phyloP scores from a whole-genome alignment of 2,797 vertebrate genomes.

The Anguilla anguilla region DNA sequence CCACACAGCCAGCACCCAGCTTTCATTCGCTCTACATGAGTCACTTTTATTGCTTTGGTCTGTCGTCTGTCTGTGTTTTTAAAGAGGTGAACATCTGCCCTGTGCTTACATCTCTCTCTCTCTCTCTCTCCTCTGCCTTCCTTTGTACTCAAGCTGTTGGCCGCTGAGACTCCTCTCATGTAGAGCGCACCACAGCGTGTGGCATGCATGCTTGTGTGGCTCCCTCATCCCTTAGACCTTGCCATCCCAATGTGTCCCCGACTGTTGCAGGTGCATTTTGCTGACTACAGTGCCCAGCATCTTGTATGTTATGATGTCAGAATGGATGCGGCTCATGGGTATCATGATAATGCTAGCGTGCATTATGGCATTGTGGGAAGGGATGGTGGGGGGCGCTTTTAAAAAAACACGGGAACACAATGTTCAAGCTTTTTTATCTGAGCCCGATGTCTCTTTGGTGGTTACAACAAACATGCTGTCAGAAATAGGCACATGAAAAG shows the following conservation, averaged over 20 bases:
- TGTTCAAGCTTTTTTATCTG: not conserved
- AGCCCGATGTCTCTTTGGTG: not conserved
- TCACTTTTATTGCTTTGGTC: not conserved
- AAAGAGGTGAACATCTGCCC: conserved; percentile 1
- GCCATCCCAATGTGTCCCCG: not conserved
- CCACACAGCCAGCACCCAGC: not conserved
- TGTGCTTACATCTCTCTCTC: not conserved
- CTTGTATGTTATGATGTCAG: not conserved
- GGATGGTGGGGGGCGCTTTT: not conserved
- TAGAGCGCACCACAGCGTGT: not conserved
- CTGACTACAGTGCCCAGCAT: not conserved
- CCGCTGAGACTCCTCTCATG: not conserved
- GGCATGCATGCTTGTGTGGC: not conserved
- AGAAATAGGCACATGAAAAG: not conserved
- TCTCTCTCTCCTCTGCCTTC: not conserved
- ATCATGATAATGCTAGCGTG: not conserved
- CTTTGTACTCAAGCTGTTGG: not conserved
- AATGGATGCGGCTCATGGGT: not conserved
- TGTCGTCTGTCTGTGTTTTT: not conserved
- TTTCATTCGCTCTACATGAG: not conserved
- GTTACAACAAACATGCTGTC: not conserved
- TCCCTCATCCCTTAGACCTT: not conserved
- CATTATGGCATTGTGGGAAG: not conserved
- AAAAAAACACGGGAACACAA: not conserved
- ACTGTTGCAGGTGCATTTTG: not conserved